Conservation (phyloP, 2,888 invertebrate species). For the Julus scandinavius region DNA sequence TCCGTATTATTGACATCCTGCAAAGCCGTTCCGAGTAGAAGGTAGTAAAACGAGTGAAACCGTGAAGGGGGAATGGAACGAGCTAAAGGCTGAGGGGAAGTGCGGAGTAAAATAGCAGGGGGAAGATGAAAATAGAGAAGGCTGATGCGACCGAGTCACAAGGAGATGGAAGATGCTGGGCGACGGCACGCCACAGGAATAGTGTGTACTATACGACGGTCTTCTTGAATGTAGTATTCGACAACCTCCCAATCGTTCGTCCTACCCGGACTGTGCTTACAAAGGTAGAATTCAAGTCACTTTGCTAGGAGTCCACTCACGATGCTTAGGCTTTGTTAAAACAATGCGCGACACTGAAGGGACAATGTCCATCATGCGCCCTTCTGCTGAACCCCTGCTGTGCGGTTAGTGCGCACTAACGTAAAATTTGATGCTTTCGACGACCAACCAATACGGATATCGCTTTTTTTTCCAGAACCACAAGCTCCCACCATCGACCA, state of each 20-base stretch:
- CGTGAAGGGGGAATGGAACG: not conserved
- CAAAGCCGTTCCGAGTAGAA: not conserved
- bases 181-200: not conserved
- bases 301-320: no score
- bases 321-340: no score
- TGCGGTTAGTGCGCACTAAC: no score
- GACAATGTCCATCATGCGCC: no score
- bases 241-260: not conserved
- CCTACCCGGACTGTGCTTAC: not conserved
- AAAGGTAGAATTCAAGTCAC: no score
- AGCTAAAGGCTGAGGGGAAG: slow-evolving; percentile 2
- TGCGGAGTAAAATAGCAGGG: not conserved
- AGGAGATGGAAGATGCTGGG: slow-evolving; percentile 5
- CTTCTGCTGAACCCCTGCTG: no score
- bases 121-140: not conserved
- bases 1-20: slow-evolving; percentile 7
- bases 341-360: no score
- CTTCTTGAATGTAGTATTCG: not conserved
- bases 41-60: not conserved
- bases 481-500: no score
- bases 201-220: not conserved
- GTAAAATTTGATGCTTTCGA: no score
- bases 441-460: no score
- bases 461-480: no score
- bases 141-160: slow-evolving; percentile 2